Conservation (phyloP, 2,797 vertebrate species). For the Gymnopithys bicolor region DNA sequence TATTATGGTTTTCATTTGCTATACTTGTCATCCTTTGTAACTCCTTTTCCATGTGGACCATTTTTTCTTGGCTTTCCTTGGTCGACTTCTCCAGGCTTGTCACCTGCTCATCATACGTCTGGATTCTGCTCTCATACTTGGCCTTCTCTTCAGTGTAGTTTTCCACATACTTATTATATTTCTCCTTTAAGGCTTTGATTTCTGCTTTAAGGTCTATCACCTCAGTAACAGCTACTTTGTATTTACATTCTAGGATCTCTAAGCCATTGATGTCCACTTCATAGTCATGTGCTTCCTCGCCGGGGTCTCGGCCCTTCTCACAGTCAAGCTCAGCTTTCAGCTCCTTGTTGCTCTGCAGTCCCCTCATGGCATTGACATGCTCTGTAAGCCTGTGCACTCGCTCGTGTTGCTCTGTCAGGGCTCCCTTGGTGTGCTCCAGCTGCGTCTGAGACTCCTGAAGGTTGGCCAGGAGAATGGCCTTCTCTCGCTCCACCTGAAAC, state of each 20-base stretch:
- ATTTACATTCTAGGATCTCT: conserved; percentile 95
- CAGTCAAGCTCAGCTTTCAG: conserved; percentile 81
- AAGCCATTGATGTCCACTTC: conserved; percentile 90
- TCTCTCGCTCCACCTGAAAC: conserved; percentile 93
- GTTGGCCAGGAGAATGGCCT: conserved; percentile 88
- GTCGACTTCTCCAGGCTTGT: conserved; percentile 84
- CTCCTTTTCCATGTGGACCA: conserved; percentile 88
- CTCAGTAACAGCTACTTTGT: conserved; percentile 95
- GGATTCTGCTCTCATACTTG: conserved; percentile 86
- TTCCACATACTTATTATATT: conserved; percentile 93
- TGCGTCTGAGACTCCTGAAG: conserved; percentile 96
- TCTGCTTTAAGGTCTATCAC: conserved; percentile 98
- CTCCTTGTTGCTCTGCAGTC: conserved; percentile 87
- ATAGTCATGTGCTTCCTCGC: conserved; percentile 84
- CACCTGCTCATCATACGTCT: conserved; percentile 86
- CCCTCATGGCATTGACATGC: conserved; percentile 85
- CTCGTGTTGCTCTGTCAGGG: conserved; percentile 92
- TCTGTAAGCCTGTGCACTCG: conserved; percentile 91
- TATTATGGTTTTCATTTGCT: conserved; percentile 89
- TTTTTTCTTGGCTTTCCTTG: conserved; percentile 86
- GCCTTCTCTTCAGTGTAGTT: conserved; percentile 85
- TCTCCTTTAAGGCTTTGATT: conserved; percentile 96
- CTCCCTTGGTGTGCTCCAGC: conserved; percentile 94
- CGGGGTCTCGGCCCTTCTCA: conserved; percentile 80
- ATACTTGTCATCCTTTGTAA: conserved; percentile 82